Base-by-base conservation (phyloP, 2,113 vertebrate genomes). In the Hyla sarda region DNA sequence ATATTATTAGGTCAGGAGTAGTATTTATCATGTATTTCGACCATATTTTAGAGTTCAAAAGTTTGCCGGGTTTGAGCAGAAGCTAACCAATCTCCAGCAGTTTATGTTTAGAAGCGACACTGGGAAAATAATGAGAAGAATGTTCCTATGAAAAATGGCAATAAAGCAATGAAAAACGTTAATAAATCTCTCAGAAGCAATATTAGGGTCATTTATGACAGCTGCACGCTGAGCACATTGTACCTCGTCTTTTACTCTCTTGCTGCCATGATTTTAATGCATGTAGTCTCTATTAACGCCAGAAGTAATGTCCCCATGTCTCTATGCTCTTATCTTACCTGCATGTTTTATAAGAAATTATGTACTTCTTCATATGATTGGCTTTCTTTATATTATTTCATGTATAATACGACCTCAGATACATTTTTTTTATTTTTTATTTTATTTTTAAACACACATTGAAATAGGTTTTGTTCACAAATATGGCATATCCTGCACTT, bases 31-130 rank as follows among this genome's bases (percentile, higher is more conserved):
- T 47, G 71, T 86, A 74, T 86, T 86, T 56, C 77, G 77, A 30
- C n/a, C 87, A 87, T 88, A 74, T 85, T 86, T 69, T 87, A 2
- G 80, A 81, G 62, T 87, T 91, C 88, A 88, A 80, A 89, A 89
- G 88, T 90, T 88, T 87, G 75, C 37, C 34, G 79, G 0, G 8
- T 83, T 67, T 75, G n/a, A 88, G 54, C 50, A 62, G 34, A 50
- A 17, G 65, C 34, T 47, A 28, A 30, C 48, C 58, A 16, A 79
- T 58, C 82, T 5, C 65, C 82, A 75, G 79, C 34, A 60, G 87
- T 87, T 7, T 82, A 82, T 88, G 76, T 89, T 91, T 88, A 87
- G 80, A 88, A 88, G 50, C 81, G 67, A 13, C 58, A 88, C 73
- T 91, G 87, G 83, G 87, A 91, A 89, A 88, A 89, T 45, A 47